Base-by-base conservation (phyloP, 2,113 vertebrate species). In the Rousettus leschenaultii region DNA sequence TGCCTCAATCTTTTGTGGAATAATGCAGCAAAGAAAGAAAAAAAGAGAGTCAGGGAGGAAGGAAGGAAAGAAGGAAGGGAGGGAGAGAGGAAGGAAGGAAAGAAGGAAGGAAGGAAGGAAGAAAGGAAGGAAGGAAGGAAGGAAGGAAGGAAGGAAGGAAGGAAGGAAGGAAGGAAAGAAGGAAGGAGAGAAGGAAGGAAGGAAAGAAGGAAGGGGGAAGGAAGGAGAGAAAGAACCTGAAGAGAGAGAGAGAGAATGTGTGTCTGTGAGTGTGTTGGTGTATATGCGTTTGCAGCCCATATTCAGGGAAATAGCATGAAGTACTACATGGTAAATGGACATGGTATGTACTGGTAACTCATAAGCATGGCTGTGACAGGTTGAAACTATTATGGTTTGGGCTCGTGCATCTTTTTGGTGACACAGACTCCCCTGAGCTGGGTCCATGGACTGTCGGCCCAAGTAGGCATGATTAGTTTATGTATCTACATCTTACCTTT, bases 141-240 rank as follows among this genome's bases (percentile, higher is more conserved):
- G 28, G 28, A 33, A 22, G 1, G 12, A 15, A 40, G 40, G 40
- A 6, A 40, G 43, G 12, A 53, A 48, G 4, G 43, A 5, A 21
- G 24, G 30, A 7, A 38, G 2, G 65, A 6, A 14, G 43, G 12
- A 53, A 48, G 4, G 43, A 13, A 53, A 5, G 68, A 7, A 68
- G 21, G 4, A 55, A 30, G n/a, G 5, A 30, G n/a, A 24, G 2
- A 33, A 10, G 24, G 2, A 55, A 9, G n/a, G 11, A 45, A 10
- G 26, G 40, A 1, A 24, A 4, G 19, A 4, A 30, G 28, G 28
- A 33, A 22, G 1, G 12, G 9, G 0, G 22, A 28, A 7, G 35
- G 4, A 16, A 15, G 7, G 15, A 5, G 21, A 18, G 30, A 7
- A 38, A 1, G 65, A 6, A 14, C 7, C 1, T 22, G 48, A 53